Base-by-base conservation (phyloP, 1,140 invertebrate species). In the Aculops lycopersici region DNA sequence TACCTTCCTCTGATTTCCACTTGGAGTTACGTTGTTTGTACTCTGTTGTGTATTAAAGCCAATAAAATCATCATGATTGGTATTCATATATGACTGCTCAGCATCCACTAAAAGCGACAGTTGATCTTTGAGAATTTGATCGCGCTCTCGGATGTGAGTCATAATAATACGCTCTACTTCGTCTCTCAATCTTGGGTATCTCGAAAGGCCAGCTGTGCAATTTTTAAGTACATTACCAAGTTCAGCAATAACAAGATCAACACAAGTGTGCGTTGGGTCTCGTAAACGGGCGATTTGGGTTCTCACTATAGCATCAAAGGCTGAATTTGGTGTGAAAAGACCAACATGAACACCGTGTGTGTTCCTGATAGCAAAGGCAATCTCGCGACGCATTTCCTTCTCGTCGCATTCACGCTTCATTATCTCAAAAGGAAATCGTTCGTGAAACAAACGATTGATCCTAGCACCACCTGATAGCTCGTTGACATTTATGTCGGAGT, bases 21-120 rank as follows among this genome's bases (percentile, higher is more conserved):
- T 24, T 21, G 69, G 64, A 20, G 77, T 64, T 55, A 75, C 78
- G 55, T 92, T 84, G 8, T 80, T 78, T 45, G 79, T 76, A 55
- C 83, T 81, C 59, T 92, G 83, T 51, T 84, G 83, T 65, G 94
- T 95, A 50, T 86, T 84, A 62, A 92, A 92, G 48, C 84, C 84
- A 55, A 92, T 90, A 59, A 98, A 98, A 63, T 98, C 92, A 65
- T 98, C 92, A 55, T 98, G 92, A 61, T 98, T 97, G 31, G 92
- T 98, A 59, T 98, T 98, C 81, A 98, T 97, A 58, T 98, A 98
- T 5, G 90, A 83, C 43, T 97, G 64, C 62, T 98, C 88, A 54
- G 83, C 83, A 56, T 97, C 86, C 16, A 39, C 8, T 36, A 92
- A 61, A 45, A 94, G 60, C 24, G 79, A 61, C 19, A 97, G 68